Evolutionary conservation across 1,140 invertebrate species (phyloP).

Genomic region (Macrotrachela quadricornifera): DNA sequence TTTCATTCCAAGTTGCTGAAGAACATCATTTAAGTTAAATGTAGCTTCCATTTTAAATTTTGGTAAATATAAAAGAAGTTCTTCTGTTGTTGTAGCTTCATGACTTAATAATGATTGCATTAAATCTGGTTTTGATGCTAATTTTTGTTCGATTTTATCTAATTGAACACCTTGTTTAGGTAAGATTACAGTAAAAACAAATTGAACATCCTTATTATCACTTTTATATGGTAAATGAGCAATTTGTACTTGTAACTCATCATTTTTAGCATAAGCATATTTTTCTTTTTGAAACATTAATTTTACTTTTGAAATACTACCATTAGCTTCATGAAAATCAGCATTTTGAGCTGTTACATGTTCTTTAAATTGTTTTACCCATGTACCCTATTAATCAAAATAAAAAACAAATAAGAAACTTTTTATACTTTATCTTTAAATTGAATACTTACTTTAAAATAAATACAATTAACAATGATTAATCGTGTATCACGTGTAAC

Average conservation of each 20-base stretch:
- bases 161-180: no score
- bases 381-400: no score
- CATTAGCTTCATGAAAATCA: conserved; percentile 48
- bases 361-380: no score
- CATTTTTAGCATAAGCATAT: no score
- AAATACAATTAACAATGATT: conserved; percentile 56
- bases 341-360: conserved; percentile 28
- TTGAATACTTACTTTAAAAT: conserved; percentile 62
- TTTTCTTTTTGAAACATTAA: conserved; percentile 42
- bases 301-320: conserved; percentile 39
- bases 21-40: not conserved
- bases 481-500: conserved; percentile 34
- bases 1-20: conserved; percentile 33
- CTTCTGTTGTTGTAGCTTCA: not conserved
- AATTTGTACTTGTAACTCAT: no score
- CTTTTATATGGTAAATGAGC: no score
- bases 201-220: no score
- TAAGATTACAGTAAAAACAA: no score
- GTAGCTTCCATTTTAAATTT: conserved; percentile 42
- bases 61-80: conserved; percentile 33
- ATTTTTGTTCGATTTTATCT: no score
- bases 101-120: not conserved
- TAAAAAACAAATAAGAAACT: conserved; percentile 31
- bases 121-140: conserved; percentile 9
- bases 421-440: conserved; percentile 39